These are phyloP conservation scores for Agrotis puta DNA, from an alignment of 2,888 invertebrate genomes.

Conservation along the genomic window DNA sequence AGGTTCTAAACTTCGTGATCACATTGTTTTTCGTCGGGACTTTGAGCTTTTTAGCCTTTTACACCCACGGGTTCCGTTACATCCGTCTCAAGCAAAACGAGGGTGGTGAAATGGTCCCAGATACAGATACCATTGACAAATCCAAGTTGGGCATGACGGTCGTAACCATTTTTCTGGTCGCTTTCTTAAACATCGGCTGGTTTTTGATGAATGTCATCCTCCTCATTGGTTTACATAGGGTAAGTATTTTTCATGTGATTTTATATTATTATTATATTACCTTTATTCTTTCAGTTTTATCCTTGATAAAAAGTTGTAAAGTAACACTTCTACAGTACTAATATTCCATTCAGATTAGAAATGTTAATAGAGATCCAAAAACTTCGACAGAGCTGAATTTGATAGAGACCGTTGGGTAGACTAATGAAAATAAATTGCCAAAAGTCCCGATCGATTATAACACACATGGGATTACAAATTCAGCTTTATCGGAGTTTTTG, in stretches of 20 bases:
- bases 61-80: constrained; percentile 62
- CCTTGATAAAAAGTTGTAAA: background rate
- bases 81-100: constrained; percentile 28
- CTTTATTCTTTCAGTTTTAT: background rate
- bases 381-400: no score
- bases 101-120: constrained; percentile 31
- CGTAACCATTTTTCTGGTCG: constrained; percentile 32
- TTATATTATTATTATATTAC: no score
- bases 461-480: no score
- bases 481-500: background rate
- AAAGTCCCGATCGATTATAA: no score
- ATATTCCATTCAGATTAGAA: no score
- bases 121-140: constrained; percentile 31
- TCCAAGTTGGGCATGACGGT: constrained; percentile 38
- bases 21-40: constrained; percentile 55
- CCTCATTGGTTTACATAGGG: constrained; percentile 60
- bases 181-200: constrained; percentile 57
- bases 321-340: no score
- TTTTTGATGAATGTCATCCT: constrained; percentile 54
- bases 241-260: constrained; percentile 26
- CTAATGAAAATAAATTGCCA: no score
- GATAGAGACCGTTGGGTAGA: no score
- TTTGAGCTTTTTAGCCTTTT: constrained; percentile 52
- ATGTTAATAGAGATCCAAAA: no score
- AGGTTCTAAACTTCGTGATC: constrained; percentile 56